phyloP scores from a whole-genome alignment of 2,797 vertebrate species.

The Squalus acanthias region DNA sequence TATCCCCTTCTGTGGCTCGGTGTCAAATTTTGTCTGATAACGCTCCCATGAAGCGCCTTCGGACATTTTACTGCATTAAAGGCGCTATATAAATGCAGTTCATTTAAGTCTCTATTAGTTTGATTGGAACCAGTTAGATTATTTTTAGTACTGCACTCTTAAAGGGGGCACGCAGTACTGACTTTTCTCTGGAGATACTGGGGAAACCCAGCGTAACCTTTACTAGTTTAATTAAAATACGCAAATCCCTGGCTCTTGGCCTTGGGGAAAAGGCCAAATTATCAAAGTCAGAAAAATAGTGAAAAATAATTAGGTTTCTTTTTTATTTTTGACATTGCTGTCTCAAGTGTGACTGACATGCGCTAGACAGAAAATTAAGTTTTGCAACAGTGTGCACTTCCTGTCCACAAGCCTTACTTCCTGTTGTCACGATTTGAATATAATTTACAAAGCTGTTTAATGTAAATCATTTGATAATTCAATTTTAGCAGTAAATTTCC shows the following conservation, averaged over 20 bases:
- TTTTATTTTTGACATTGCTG: background rate
- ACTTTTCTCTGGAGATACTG: background rate
- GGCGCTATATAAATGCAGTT: background rate
- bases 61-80: background rate
- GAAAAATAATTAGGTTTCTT: background rate
- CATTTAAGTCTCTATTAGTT: background rate
- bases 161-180: background rate
- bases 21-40: background rate
- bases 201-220: background rate
- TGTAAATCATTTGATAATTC: background rate
- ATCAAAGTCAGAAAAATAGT: background rate
- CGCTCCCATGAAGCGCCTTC: background rate
- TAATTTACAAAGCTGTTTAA: background rate
- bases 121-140: background rate
- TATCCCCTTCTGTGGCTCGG: background rate
- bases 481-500: background rate
- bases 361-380: background rate
- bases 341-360: background rate
- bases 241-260: background rate
- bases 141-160: background rate
- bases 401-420: background rate
- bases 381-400: background rate
- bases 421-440: constrained; percentile 15
- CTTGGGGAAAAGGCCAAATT: background rate
- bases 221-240: background rate